phyloP scores from a whole-genome alignment of 2,113 vertebrate genomes.

The Syrrhaptes paradoxus region DNA sequence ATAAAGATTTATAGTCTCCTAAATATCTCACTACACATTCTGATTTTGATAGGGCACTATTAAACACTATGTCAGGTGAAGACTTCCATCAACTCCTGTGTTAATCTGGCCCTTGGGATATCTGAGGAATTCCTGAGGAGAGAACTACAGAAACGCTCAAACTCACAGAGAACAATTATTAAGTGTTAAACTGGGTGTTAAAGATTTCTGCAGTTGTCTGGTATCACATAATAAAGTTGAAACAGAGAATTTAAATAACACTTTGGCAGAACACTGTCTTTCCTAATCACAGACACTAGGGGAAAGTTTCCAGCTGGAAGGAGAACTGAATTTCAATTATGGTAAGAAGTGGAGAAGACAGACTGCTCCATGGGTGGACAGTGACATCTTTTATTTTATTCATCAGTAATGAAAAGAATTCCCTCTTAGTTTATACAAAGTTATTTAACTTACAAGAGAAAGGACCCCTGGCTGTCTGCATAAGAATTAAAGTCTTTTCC shows the following conservation, averaged over 20 bases:
- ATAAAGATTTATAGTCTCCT: conserved; percentile 40
- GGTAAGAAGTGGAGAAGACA: background rate
- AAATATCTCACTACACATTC: conserved; percentile 17
- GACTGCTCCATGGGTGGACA: background rate
- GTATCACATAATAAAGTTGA: background rate
- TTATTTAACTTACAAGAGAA: background rate
- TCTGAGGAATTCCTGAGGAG: background rate
- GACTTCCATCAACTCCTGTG: conserved; percentile 8
- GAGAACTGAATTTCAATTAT: background rate
- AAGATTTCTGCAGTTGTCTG: conserved; percentile 17
- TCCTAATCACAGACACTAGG: background rate
- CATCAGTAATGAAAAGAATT: conserved; percentile 1
- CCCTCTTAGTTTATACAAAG: background rate
- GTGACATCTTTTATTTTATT: background rate
- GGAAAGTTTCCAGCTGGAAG: background rate
- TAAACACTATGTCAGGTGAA: conserved; percentile 35
- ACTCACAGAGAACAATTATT: background rate
- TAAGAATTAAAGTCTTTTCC: background rate
- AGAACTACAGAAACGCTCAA: background rate
- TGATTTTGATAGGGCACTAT: conserved; percentile 32
- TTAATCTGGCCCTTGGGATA: conserved; percentile 20
- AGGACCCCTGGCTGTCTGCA: background rate
- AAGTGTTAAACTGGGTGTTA: background rate
- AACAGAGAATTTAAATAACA: background rate
- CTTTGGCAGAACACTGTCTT: background rate